Conservation (phyloP, 2,888 invertebrate genomes). For the Marronus borbonicus region DNA sequence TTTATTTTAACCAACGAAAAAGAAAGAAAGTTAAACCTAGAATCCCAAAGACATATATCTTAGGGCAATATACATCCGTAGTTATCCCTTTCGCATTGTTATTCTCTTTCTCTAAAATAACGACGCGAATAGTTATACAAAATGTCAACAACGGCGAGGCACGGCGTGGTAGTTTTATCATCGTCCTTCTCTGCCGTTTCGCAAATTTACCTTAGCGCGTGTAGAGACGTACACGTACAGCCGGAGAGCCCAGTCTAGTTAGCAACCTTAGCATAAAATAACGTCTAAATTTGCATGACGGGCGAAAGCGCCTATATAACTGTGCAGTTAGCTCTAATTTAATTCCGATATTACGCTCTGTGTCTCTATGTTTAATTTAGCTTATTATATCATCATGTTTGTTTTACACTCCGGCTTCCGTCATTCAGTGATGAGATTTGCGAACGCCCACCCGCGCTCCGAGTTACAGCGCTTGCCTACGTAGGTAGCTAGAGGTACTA, state of each 20-base stretch:
- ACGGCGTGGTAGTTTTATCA: slow-evolving; percentile 50
- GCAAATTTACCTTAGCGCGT: slow-evolving; percentile 56
- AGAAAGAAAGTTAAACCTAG: too few relatives aligned
- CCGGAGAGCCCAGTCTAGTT: slow-evolving; percentile 6
- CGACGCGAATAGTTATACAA: neutral
- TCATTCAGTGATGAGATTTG: slow-evolving; percentile 67
- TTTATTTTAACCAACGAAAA: too few relatives aligned
- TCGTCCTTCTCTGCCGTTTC: slow-evolving; percentile 51
- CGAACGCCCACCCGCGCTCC: slow-evolving; percentile 49
- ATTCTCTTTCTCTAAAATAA: too few relatives aligned
- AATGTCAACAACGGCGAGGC: neutral
- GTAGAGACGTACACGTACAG: neutral
- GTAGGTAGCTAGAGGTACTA: neutral
- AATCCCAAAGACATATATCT: too few relatives aligned
- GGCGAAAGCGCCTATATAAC: slow-evolving; percentile 63
- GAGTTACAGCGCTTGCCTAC: neutral
- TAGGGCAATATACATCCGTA: too few relatives aligned
- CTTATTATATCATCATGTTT: slow-evolving; percentile 68
- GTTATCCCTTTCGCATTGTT: too few relatives aligned
- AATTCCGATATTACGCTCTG: slow-evolving; percentile 65
- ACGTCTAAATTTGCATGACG: slow-evolving; percentile 65
- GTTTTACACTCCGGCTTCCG: slow-evolving; percentile 65
- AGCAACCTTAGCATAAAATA: slow-evolving; percentile 63
- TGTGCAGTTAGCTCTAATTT: slow-evolving; percentile 65
- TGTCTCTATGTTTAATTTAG: slow-evolving; percentile 66